These are phyloP conservation scores for Lasioglossum malachurum DNA, from an alignment of 2,888 invertebrate genomes.

Conservation along the genomic window DNA sequence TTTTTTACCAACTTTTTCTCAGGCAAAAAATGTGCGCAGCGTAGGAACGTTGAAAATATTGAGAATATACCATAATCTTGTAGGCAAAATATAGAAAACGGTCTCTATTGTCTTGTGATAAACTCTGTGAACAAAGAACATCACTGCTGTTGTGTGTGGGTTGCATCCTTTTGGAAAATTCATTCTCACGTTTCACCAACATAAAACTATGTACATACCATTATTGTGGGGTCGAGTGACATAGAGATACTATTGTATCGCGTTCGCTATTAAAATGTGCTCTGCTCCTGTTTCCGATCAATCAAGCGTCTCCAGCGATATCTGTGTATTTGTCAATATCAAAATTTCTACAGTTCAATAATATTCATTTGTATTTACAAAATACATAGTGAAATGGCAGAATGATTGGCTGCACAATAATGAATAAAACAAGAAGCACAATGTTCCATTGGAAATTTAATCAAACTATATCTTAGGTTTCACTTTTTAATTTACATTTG, in stretches of 20 bases:
- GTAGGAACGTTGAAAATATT: background rate
- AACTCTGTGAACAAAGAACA: background rate
- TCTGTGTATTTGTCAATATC: background rate
- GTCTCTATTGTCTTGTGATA: background rate
- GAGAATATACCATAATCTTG: background rate
- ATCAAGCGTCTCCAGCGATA: background rate
- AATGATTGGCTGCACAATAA: background rate
- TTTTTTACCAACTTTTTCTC: background rate
- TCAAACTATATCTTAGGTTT: background rate
- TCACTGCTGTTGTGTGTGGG: background rate
- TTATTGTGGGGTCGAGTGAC: background rate
- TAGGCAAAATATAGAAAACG: background rate
- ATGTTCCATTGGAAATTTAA: background rate
- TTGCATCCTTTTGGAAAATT: background rate
- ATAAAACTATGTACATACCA: too few relatives aligned
- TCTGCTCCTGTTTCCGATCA: background rate
- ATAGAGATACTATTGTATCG: background rate
- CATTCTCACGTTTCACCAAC: background rate
- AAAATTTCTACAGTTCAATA: background rate
- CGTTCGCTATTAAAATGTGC: background rate
- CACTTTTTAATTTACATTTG: background rate
- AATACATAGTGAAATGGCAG: background rate
- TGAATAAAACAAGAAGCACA: background rate
- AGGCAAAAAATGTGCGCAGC: background rate
- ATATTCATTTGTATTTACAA: background rate